Evolutionary conservation across 2,113 vertebrate genomes (phyloP).

Genomic region (Collichthys lucidus): DNA sequence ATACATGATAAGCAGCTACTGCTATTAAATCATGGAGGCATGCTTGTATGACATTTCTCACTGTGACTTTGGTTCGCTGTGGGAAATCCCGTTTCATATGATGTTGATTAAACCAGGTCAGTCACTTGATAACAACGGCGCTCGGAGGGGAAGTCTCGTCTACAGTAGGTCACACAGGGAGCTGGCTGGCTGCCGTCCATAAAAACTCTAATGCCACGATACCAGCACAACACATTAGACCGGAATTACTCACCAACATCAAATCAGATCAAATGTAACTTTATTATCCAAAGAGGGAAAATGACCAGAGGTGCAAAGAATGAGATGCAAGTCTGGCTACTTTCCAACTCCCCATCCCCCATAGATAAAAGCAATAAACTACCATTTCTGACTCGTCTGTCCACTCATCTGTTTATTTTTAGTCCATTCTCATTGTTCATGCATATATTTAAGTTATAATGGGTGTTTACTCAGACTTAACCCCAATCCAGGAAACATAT

Average conservation of each 20-base stretch:
- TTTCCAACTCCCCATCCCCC: no score
- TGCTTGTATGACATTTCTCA: constrained; percentile 48
- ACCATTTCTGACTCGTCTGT: no score
- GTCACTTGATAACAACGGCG: constrained; percentile 57
- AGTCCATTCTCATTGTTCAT: no score
- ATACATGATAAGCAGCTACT: constrained; percentile 42
- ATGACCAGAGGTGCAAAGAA: not conserved
- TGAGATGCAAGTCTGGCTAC: not conserved
- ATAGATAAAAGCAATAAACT: no score
- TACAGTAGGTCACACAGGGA: constrained; percentile 47
- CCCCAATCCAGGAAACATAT: no score
- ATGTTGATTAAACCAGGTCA: constrained; percentile 73
- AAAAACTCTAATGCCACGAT: constrained; percentile 11
- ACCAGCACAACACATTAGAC: not conserved
- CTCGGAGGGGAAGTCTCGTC: constrained; percentile 38
- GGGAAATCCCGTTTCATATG: constrained; percentile 69
- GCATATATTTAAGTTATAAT: no score
- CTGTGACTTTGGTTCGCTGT: constrained; percentile 49
- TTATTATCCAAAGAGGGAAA: not conserved
- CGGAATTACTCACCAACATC: constrained; percentile 2
- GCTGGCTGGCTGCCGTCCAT: constrained; percentile 33
- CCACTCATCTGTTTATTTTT: no score
- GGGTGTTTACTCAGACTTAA: no score
- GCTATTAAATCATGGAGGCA: constrained; percentile 26
- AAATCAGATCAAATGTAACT: not conserved